Evolutionary conservation across 2,113 vertebrate genomes (phyloP).

Genomic region (Forbesichthys agassizii): DNA sequence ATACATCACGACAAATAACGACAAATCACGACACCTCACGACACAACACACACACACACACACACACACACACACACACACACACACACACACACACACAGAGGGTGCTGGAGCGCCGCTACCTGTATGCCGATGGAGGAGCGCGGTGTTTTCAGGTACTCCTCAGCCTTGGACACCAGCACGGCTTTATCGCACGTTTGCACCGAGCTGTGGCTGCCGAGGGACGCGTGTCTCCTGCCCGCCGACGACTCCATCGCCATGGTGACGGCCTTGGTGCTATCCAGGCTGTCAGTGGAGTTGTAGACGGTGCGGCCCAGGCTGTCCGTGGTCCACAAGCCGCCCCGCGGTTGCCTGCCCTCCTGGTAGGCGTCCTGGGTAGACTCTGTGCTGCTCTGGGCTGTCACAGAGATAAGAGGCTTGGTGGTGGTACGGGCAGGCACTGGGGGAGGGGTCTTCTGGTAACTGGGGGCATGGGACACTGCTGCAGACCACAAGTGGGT

Average conservation of each 20-base stretch:
- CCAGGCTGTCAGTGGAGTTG: slow-evolving; percentile 93
- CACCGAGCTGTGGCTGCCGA: slow-evolving; percentile 82
- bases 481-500: slow-evolving; percentile 59
- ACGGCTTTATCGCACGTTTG: slow-evolving; percentile 90
- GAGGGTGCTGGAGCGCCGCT: slow-evolving; percentile 25
- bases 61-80: neutral
- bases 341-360: slow-evolving; percentile 84
- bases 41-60: too few relatives aligned
- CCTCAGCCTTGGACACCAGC: slow-evolving; percentile 88
- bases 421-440: slow-evolving; percentile 94
- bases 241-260: slow-evolving; percentile 90
- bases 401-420: slow-evolving; percentile 97
- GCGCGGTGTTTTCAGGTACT: slow-evolving; percentile 88
- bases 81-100: neutral
- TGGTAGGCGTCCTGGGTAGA: slow-evolving; percentile 97
- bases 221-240: slow-evolving; percentile 80
- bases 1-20: too few relatives aligned
- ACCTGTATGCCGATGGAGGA: slow-evolving; percentile 98
- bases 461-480: slow-evolving; percentile 89
- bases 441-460: slow-evolving; percentile 94
- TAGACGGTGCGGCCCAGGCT: slow-evolving; percentile 84
- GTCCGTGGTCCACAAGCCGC: slow-evolving; percentile 87
- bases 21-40: too few relatives aligned
- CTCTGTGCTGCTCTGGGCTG: slow-evolving; percentile 98
- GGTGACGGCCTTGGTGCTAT: slow-evolving; percentile 94